These are phyloP conservation scores for Abrostola triplasia DNA, from an alignment of 2,888 invertebrate species.

Conservation along the genomic window DNA sequence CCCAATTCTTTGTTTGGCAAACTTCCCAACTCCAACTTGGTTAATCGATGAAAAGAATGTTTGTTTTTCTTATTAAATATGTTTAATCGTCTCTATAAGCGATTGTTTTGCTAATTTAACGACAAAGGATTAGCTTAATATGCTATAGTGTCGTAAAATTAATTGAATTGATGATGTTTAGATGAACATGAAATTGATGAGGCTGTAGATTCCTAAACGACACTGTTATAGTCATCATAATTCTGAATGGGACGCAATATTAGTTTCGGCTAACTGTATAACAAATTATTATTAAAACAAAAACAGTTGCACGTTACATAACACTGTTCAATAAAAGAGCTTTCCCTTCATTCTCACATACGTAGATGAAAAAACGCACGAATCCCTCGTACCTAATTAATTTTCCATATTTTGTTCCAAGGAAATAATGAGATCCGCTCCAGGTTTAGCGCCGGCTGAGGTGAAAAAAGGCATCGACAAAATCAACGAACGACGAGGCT, in stretches of 20 bases:
- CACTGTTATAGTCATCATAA: slow-evolving; percentile 37
- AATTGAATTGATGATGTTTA: slow-evolving; percentile 42
- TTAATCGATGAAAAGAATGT: slow-evolving; percentile 49
- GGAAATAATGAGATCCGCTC: slow-evolving; percentile 76
- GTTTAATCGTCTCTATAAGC: slow-evolving; percentile 44
- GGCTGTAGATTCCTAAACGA: slow-evolving; percentile 32
- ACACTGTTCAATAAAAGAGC: slow-evolving; percentile 16
- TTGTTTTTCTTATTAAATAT: slow-evolving; percentile 56
- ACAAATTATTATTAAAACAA: slow-evolving; percentile 16
- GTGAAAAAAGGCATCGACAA: slow-evolving; percentile 72
- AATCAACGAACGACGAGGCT: slow-evolving; percentile 79
- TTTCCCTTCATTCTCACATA: slow-evolving; percentile 20
- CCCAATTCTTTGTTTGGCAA: slow-evolving; percentile 60
- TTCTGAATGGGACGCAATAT: slow-evolving; percentile 25
- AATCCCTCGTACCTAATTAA: slow-evolving; percentile 78
- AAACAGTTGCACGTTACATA: slow-evolving; percentile 12
- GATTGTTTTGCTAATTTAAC: slow-evolving; percentile 47
- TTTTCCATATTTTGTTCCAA: slow-evolving; percentile 74
- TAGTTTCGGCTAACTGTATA: slow-evolving; percentile 21
- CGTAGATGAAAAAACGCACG: slow-evolving; percentile 51
- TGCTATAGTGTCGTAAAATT: slow-evolving; percentile 41
- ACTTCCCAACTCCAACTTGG: slow-evolving; percentile 56
- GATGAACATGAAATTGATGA: slow-evolving; percentile 31
- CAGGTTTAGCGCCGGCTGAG: slow-evolving; percentile 67
- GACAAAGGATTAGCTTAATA: slow-evolving; percentile 41